Base-by-base conservation (phyloP, 2,113 vertebrate species). In the Cryptoleucopteryx plumbea region DNA sequence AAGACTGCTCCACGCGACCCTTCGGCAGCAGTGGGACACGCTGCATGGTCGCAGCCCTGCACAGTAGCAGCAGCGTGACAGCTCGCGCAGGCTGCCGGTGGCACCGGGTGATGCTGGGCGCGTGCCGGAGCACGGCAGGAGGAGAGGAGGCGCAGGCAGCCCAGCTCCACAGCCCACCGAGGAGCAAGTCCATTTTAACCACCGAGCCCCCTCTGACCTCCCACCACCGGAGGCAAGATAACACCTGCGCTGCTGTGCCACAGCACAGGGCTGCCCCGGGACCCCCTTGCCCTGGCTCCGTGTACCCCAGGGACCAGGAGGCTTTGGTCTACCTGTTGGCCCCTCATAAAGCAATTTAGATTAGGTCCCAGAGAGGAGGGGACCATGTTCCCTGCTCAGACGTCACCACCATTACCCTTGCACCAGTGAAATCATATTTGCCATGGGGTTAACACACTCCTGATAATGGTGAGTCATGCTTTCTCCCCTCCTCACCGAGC, bases 261-360 rank as follows among this genome's bases (percentile, higher is more conserved):
- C 73, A 53, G 48, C 43, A 25, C 31, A 13, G 38, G 52, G 61
- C 27, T 4, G 2, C 66, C 18, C 2, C 2, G 26, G 45, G 82
- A 74, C 65, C 38, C 29, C 47, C 18, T 27, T 40, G 42, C 7
- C 61, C 27, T 19, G 63, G 26, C 10, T 56, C 3, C 16, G 13
- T 45, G 45, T n/a, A 10, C 66, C 40, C 13, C 20, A 26, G 31
- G 31, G 11, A 86, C 58, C 48, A 68, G 26, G 9, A 84, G 27
- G 66, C 73, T 68, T 78, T 45, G 34, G 14, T 85, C 61, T 45
- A 32, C 77, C 71, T 75, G 82, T 52, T 88, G 42, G 63, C 83
- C 83, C 40, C 66, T 90, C 92, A 91, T 98, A 98, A 98, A 98
- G 58, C 96, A 95, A 98, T 98, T 98, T 98, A 98, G 97, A 98